phyloP scores from a whole-genome alignment of 2,888 invertebrate species.

The Chrysotoxum bicinctum region DNA sequence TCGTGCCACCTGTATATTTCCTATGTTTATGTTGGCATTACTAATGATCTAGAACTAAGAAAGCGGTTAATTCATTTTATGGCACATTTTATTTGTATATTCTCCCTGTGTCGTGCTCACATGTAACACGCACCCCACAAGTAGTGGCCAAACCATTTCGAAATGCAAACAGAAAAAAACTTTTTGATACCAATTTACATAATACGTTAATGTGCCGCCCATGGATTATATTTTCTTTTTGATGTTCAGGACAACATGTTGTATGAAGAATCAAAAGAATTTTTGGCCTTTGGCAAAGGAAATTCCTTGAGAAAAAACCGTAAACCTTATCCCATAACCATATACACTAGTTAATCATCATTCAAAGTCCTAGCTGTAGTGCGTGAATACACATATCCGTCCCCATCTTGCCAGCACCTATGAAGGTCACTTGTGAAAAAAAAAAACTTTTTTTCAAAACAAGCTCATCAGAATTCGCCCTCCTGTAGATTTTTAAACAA shows the following conservation, averaged over 20 bases:
- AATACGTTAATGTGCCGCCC: not conserved
- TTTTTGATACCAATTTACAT: conserved; percentile 28
- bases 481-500: conserved; percentile 32
- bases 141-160: not conserved
- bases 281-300: not conserved
- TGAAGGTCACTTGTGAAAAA: not conserved
- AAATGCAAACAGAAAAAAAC: conserved; percentile 8
- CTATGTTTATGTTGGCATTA: too few relatives aligned
- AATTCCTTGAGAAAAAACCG: not conserved
- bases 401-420: not conserved
- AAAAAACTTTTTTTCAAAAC: conserved; percentile 15
- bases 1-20: too few relatives aligned
- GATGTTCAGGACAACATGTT: conserved; percentile 2
- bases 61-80: conserved; percentile 24
- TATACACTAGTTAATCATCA: conserved; percentile 21
- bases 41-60: not conserved
- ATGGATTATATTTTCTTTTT: conserved; percentile 21
- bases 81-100: conserved; percentile 35
- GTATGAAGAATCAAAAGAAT: not conserved
- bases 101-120: conserved; percentile 19
- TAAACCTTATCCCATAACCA: conserved; percentile 21
- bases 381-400: conserved; percentile 16
- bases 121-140: conserved; percentile 37
- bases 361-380: conserved; percentile 1
- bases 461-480: conserved; percentile 17